Percentiles rank a stretch among this genome's conserved stretches.
Conservation (phyloP, 2,113 vertebrate genomes). For the Microcebus lehilahytsara region DNA sequence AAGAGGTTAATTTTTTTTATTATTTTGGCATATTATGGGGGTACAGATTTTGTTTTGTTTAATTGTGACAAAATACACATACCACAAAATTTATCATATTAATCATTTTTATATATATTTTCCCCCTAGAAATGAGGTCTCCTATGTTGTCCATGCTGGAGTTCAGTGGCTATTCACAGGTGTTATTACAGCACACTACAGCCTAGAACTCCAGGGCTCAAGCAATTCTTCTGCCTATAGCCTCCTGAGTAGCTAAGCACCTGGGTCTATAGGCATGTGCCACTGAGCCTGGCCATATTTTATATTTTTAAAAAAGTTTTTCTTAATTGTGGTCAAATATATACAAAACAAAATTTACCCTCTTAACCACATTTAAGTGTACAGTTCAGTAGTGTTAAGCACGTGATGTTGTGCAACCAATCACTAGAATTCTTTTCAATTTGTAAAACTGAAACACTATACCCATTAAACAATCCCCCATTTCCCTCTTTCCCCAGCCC, state of each 20-base stretch:
- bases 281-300: too few species aligned
- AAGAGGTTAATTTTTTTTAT: too few species aligned
- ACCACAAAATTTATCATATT: background rate
- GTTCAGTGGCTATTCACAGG: background rate
- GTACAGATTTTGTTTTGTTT: background rate
- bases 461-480: background rate
- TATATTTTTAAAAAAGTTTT: too few species aligned
- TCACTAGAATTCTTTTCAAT: slow-evolving; percentile 5
- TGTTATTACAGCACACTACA: background rate
- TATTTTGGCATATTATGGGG: too few species aligned
- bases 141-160: background rate
- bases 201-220: too few species aligned
- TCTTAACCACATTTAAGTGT: too few species aligned
- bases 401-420: background rate
- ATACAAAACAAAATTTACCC: too few species aligned
- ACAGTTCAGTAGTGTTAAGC: background rate
- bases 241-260: too few species aligned
- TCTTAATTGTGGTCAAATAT: too few species aligned
- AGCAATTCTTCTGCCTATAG: too few species aligned
- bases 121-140: background rate
- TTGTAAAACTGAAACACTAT: background rate
- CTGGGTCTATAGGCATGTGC: too few species aligned
- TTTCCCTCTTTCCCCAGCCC: background rate
- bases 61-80: background rate
- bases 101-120: background rate